These are phyloP conservation scores for Parazoanthus swiftii DNA, from an alignment of 92 coral and sea anemone genomes.

Conservation along the genomic window DNA sequence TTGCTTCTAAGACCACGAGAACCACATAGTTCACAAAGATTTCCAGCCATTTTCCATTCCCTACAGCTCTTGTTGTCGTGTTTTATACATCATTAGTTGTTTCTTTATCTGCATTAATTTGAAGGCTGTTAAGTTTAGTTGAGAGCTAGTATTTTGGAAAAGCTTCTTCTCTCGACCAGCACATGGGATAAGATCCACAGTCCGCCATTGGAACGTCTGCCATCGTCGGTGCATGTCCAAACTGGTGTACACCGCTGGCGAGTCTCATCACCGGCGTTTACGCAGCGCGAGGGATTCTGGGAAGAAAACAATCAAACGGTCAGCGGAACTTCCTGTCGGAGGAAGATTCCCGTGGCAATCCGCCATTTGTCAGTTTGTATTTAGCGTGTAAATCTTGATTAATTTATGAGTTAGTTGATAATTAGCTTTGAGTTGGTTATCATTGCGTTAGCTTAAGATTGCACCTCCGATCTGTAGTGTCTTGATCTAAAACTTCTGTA, in stretches of 20 bases:
- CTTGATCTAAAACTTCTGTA: background rate
- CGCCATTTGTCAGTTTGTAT: constrained; percentile 17
- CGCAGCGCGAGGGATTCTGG: background rate
- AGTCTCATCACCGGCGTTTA: too few relatives aligned
- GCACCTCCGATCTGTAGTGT: too few relatives aligned
- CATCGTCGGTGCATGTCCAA: constrained; percentile 33
- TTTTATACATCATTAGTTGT: background rate
- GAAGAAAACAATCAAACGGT: constrained; percentile 27
- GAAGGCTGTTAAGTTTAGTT: background rate
- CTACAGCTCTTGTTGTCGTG: background rate
- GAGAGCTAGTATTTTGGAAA: background rate
- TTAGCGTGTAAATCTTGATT: constrained; percentile 5
- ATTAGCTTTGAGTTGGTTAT: background rate
- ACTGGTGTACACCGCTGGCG: constrained; percentile 9
- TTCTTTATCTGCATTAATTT: background rate
- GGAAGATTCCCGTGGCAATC: constrained; percentile 32
- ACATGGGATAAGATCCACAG: constrained; percentile 14
- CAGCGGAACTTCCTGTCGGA: constrained; percentile 24
- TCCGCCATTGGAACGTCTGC: constrained; percentile 38
- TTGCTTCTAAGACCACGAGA: constrained; percentile 67
- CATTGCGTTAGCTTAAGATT: background rate
- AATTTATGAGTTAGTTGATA: constrained; percentile 21
- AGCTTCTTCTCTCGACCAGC: background rate
- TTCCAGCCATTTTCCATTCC: constrained; percentile 50
- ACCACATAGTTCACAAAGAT: constrained; percentile 73